Conservation (phyloP, 2,113 vertebrate species). For the Dermatemys mawii region DNA sequence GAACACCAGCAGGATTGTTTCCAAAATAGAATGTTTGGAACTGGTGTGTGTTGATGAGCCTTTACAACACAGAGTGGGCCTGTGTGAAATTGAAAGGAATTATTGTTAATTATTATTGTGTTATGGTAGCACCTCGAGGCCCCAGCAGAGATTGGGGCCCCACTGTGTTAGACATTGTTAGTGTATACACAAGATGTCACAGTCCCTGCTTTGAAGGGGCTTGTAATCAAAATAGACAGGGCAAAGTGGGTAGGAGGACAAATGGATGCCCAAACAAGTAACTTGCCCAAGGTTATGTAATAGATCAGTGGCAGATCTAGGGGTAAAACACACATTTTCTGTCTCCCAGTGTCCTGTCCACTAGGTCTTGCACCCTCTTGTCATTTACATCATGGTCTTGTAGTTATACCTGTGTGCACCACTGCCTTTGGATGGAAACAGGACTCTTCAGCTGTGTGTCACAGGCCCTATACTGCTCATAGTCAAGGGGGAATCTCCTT, state of each 20-base stretch:
- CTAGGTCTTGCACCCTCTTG: neutral
- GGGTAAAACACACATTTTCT: neutral
- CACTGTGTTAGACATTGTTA: neutral
- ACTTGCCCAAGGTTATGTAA: neutral
- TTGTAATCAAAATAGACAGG: neutral
- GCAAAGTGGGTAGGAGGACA: neutral
- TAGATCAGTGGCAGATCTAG: neutral
- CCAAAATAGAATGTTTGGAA: neutral
- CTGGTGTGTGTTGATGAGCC: neutral
- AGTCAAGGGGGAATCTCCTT: neutral
- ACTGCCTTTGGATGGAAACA: neutral
- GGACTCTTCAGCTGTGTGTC: neutral
- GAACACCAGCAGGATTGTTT: neutral
- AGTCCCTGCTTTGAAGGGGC: neutral
- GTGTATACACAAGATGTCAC: rapidly evolving
- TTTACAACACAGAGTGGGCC: neutral
- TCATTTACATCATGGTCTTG: neutral
- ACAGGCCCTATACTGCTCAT: neutral
- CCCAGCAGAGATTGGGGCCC: neutral
- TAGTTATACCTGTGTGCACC: neutral
- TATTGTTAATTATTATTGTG: neutral
- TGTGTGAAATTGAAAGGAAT: neutral
- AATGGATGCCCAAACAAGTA: neutral
- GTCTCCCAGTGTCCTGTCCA: neutral
- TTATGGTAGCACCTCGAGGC: rapidly evolving